phyloP scores from a whole-genome alignment of 2,113 vertebrate species.

The Andinoacara biseriatus region DNA sequence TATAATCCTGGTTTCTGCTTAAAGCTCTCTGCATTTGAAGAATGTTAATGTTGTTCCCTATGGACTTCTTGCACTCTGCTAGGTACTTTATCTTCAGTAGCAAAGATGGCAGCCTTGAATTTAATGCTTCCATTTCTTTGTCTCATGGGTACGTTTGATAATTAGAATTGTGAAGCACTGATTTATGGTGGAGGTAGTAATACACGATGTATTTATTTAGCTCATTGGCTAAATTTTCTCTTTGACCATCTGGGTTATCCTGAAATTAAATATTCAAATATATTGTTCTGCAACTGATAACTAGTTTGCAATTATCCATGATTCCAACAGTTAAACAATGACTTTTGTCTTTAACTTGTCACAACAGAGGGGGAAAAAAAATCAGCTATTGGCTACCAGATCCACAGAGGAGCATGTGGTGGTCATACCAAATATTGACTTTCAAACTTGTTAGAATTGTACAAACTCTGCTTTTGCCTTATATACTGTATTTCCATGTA shows the following conservation, averaged over 20 bases:
- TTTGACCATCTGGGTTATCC: neutral
- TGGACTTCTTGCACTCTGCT: conserved; percentile 1
- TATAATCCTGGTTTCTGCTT: neutral
- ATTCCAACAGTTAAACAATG: neutral
- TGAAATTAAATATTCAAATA: neutral
- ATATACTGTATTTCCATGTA: too few relatives aligned
- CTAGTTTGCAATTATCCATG: too few relatives aligned
- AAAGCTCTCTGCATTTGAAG: neutral
- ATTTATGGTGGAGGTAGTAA: conserved; percentile 7
- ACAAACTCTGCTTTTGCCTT: neutral
- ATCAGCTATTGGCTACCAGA: neutral
- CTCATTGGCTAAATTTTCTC: neutral
- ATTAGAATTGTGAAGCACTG: neutral
- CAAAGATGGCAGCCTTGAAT: neutral
- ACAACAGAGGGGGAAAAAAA: neutral
- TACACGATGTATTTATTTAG: neutral
- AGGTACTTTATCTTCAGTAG: conserved; percentile 5
- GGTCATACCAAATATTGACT: neutral
- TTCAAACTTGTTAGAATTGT: too few relatives aligned
- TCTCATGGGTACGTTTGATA: conserved; percentile 5
- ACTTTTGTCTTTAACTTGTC: neutral
- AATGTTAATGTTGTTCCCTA: conserved; percentile 2
- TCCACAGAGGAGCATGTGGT: neutral
- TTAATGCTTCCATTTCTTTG: conserved; percentile 10
- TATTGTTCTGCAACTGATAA: neutral